Evolutionary conservation across 2,797 vertebrate species (phyloP), one percentile per base, ranked within the genome.

Genomic region (Myotis myotis): DNA sequence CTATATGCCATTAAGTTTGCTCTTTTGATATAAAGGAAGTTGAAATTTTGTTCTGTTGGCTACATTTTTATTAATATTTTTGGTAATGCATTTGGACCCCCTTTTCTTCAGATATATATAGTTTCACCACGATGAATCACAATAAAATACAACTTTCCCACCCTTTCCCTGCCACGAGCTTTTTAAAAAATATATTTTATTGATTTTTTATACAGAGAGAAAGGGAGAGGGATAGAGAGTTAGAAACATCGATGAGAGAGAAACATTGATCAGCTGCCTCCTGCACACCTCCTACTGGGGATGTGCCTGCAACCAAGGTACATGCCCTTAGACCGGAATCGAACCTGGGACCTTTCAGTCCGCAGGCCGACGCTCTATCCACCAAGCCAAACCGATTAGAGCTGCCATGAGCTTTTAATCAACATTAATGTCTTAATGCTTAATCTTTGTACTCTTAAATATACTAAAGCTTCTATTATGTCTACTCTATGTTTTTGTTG

Each of bases 1-100:
- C n/a, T 84, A 8, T 23, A 76, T 30, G 55, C 6, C 57, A 51
- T 36, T 71, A 41, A 70, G 12, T 76, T 22, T 80, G 13, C 79
- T 68, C 55, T 88, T 78, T 81, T 57, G 51, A 2, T 36, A 85
- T 72, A 53, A 81, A 71, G 8, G 60, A 70, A 55, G 7, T 41
- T 89, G 15, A 71, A 70, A 33, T 82, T 82, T 82, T 92, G 36
- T 79, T 87, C n/a, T 79, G 0, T 47, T 68, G 2, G 5, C 47
- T 89, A 36, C 16, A 3, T n/a, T 84, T 75, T 38, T 33, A 88
- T 53, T 60, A 92, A 36, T n/a, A 91, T 75, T 88, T 89, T 88
- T 79, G 33, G 20, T 49, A 80, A 66, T 6, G 6, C 17, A 2
- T 19, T 5, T 22, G 25, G 12, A 3, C 12, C 20, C 4, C 57